Evolutionary conservation across 2,113 vertebrate genomes (phyloP), one percentile per base, ranked within the genome.

Genomic region (Reinhardtius hippoglossoides): DNA sequence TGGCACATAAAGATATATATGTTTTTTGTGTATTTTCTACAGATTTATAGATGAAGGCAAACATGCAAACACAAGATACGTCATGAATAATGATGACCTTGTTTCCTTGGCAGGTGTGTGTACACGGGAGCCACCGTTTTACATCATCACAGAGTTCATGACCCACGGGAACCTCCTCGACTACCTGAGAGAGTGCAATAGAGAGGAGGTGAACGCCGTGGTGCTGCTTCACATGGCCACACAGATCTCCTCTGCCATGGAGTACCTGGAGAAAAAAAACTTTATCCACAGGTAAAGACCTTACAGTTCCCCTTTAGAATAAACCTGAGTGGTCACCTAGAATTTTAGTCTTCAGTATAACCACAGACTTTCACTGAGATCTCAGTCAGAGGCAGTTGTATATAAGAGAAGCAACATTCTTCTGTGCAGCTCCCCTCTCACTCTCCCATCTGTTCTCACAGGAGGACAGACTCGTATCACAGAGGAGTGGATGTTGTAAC

Each of bases 141-240:
- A 99, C 77, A 99, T 99, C 73, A 98, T 99, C 90, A 99, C 98
- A 0, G 98, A 99, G 94, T 99, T 99, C 92, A 99, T 99, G 98
- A 99, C 98, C 0, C 97, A 97, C 0, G 98, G 98, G 20, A 99
- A 99, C 86, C 94, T 99, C 68, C 48, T 99, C 83, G 98, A 99
- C 90, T 99, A 98, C 86, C 95, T 99, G 87, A 89, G 98, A 0
- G 98, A 99, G 89, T 99, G 98, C 60, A 98, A 96, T 92, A 93
- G 96, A 50, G 96, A 98, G 92, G 98, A 99, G 93, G 98, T 99
- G 79, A 97, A 95, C 0, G 98, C 98, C 0, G 98, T 99, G 88
- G 98, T 99, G 93, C 95, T 99, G 61, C 96, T 99, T 0, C 95
- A 99, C 92, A 99, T 99, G 98, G 98, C 98, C 68, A 99, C 98